These are phyloP conservation scores for Saxidomus purpurata DNA, from an alignment of 1,140 invertebrate genomes.

Conservation along the genomic window DNA sequence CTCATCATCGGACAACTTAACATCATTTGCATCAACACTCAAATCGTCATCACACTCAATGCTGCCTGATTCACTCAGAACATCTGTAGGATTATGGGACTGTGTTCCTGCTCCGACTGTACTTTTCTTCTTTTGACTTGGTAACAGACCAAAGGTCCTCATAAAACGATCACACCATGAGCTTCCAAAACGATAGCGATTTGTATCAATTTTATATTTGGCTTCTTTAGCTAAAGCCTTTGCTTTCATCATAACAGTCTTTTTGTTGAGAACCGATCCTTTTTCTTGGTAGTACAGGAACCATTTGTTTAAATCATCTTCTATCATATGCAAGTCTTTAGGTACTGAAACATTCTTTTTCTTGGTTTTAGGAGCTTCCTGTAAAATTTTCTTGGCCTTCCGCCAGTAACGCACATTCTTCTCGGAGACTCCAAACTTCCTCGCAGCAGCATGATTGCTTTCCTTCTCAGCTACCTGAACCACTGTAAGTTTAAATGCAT, in stretches of 20 bases:
- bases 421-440: not conserved
- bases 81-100: too few relatives aligned
- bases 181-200: not conserved
- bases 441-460: not conserved
- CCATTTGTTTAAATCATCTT: constrained; percentile 11
- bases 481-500: constrained; percentile 4
- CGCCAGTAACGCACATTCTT: not conserved
- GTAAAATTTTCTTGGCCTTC: not conserved
- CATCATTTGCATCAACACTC: not conserved
- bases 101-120: not conserved
- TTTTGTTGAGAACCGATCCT: not conserved
- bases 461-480: not conserved
- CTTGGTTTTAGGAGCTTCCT: not conserved
- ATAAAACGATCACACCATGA: not conserved
- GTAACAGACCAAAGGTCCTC: not conserved
- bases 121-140: not conserved
- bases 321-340: not conserved
- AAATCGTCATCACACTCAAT: not conserved
- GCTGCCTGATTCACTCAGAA: not conserved
- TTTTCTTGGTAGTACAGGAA: not conserved
- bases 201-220: constrained; percentile 1
- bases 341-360: not conserved
- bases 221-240: not conserved
- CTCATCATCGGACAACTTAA: too few relatives aligned
- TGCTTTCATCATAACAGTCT: not conserved